These are phyloP conservation scores for Liasis olivaceus DNA, from an alignment of 2,797 vertebrate species.

Conservation along the genomic window DNA sequence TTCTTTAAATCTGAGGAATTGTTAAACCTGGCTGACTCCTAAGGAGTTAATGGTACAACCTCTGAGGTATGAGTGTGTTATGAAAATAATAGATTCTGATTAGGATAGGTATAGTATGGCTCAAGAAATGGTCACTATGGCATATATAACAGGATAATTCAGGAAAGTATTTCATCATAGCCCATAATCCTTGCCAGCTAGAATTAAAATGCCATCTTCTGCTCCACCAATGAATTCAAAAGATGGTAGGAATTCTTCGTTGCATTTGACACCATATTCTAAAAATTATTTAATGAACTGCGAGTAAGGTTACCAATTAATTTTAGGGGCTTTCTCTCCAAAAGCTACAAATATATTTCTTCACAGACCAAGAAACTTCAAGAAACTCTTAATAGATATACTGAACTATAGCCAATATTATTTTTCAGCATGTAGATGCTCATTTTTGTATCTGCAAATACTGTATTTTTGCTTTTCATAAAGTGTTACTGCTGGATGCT, in stretches of 20 bases:
- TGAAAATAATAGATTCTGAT: not conserved
- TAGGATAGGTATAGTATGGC: not conserved
- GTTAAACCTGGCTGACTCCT: not conserved
- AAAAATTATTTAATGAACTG: too few species aligned
- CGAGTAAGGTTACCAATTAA: too few species aligned
- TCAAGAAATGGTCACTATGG: not conserved
- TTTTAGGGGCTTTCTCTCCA: too few species aligned
- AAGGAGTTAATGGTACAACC: not conserved
- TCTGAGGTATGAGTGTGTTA: not conserved
- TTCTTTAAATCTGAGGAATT: not conserved
- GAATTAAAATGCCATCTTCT: not conserved
- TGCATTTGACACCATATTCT: too few species aligned
- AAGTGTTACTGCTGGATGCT: not conserved
- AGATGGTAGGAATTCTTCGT: too few species aligned
- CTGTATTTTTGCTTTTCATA: not conserved
- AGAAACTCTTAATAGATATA: not conserved
- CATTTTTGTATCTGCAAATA: not conserved
- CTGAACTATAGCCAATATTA: not conserved
- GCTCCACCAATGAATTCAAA: too few species aligned
- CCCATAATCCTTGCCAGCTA: not conserved
- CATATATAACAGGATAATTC: not conserved
- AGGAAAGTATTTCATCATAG: not conserved
- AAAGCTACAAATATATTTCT: too few species aligned
- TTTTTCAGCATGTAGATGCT: not conserved
- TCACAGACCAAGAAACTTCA: too few species aligned